Evolutionary conservation across 2,113 vertebrate species (phyloP).

Genomic region (Osmerus mordax): DNA sequence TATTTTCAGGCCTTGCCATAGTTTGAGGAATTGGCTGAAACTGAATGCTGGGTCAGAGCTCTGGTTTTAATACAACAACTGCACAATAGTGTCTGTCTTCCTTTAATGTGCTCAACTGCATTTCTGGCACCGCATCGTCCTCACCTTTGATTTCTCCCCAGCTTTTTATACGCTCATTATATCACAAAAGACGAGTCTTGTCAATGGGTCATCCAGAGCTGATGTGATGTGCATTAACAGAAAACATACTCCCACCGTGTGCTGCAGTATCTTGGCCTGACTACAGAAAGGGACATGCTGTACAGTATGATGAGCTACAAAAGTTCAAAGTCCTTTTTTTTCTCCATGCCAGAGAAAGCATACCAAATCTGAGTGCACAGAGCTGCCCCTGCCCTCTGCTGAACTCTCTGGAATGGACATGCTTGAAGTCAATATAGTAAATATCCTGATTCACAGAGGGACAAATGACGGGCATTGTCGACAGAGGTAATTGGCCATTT

Average conservation of each 20-base stretch:
- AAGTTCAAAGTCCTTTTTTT: conserved; percentile 54
- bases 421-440: conserved; percentile 46
- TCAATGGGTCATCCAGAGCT: conserved; percentile 64
- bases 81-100: conserved; percentile 61
- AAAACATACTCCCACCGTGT: conserved; percentile 68
- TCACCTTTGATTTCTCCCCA: conserved; percentile 58
- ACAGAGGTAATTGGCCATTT: conserved; percentile 56
- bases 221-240: conserved; percentile 69
- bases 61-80: conserved; percentile 70
- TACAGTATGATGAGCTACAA: conserved; percentile 53
- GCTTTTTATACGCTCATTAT: conserved; percentile 62
- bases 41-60: conserved; percentile 52
- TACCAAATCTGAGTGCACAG: conserved; percentile 59
- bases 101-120: conserved; percentile 51
- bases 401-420: conserved; percentile 51
- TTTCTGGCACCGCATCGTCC: conserved; percentile 50
- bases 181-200: conserved; percentile 60
- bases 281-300: conserved; percentile 35
- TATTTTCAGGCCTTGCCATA: conserved; percentile 50
- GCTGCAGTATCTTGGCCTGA: conserved; percentile 61
- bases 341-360: conserved; percentile 32
- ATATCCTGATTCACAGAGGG: conserved; percentile 52
- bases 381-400: conserved; percentile 45
- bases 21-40: conserved; percentile 44
- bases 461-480: conserved; percentile 59